Percentiles rank a stretch among this genome's conserved stretches.
These are phyloP conservation scores for Platerodrilus igneus DNA, from an alignment of 2,888 invertebrate species.

Conservation along the genomic window DNA sequence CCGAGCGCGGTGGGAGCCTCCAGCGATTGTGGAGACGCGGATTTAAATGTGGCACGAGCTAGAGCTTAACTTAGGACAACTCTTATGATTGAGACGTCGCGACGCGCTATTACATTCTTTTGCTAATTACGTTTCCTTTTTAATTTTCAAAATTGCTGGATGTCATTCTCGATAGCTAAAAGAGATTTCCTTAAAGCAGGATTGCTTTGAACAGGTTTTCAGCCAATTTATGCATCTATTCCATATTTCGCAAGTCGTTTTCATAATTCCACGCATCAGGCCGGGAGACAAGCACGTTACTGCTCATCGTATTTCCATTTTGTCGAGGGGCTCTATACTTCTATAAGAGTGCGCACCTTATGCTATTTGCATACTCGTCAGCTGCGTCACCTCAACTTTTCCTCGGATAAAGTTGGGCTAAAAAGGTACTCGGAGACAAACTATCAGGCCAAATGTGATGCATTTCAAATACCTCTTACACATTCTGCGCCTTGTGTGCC, in stretches of 20 bases:
- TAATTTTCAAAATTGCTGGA: slow-evolving; percentile 14
- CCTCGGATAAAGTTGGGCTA: slow-evolving; percentile 45
- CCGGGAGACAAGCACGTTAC: slow-evolving; percentile 43
- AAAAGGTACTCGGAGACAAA: slow-evolving; percentile 47
- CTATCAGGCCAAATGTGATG: slow-evolving; percentile 47
- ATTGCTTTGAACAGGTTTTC: slow-evolving; percentile 6
- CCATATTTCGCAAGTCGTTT: slow-evolving; percentile 51
- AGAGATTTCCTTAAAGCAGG: slow-evolving; percentile 4
- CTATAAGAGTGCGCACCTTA: slow-evolving; percentile 36
- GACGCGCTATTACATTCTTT: slow-evolving; percentile 1
- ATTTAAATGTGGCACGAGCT: slow-evolving; percentile 29
- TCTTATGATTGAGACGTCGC: slow-evolving; percentile 11
- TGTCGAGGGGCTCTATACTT: slow-evolving; percentile 25
- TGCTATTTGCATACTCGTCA: slow-evolving; percentile 53
- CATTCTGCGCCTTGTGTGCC: slow-evolving; percentile 38
- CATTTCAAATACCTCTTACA: slow-evolving; percentile 46
- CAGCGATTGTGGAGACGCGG: slow-evolving; percentile 38
- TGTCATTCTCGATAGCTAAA: slow-evolving; percentile 5
- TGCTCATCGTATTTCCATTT: slow-evolving; percentile 47
- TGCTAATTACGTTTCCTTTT: slow-evolving; percentile 11
- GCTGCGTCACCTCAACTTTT: slow-evolving; percentile 52
- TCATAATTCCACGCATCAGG: slow-evolving; percentile 50
- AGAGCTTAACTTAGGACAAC: slow-evolving; percentile 12
- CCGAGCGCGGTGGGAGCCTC: slow-evolving; percentile 37
- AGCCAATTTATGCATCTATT: slow-evolving; percentile 49